A percentile compares a stretch with the other conserved stretches of the same genome.
phyloP scores from a whole-genome alignment of 2,888 invertebrate species.

The Parapristionchus giblindavisi region DNA sequence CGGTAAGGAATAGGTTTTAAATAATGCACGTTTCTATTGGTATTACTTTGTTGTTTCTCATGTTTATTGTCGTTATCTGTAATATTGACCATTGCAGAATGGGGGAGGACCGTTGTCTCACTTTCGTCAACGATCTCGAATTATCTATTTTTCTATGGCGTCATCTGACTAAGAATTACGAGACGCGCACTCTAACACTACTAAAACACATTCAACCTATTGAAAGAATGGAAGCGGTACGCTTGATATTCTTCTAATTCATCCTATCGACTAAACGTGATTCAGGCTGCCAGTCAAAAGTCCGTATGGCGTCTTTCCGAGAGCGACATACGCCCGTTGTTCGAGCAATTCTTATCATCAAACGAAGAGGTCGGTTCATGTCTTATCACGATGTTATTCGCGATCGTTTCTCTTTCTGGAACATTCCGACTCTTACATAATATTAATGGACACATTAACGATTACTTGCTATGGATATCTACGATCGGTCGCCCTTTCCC shows the following conservation, averaged over 20 bases:
- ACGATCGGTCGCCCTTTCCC: background rate
- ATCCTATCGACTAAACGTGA: background rate
- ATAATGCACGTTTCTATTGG: background rate
- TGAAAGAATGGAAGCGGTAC: slow-evolving; percentile 25
- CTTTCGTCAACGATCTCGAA: slow-evolving; percentile 24
- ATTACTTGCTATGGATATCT: background rate
- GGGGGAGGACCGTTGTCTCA: background rate
- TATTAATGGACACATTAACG: no score
- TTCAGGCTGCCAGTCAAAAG: slow-evolving; percentile 23
- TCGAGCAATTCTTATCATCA: slow-evolving; percentile 4
- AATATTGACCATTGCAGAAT: no score
- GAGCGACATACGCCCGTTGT: background rate
- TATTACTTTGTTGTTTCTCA: background rate
- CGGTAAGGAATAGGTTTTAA: no score
- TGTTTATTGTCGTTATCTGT: no score
- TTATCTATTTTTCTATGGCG: slow-evolving; percentile 26
- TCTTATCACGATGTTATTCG: background rate
- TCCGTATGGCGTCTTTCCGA: slow-evolving; percentile 31
- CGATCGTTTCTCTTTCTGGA: background rate
- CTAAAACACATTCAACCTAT: slow-evolving; percentile 24
- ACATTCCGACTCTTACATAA: no score
- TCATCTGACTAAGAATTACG: slow-evolving; percentile 23
- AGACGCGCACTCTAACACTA: slow-evolving; percentile 27
- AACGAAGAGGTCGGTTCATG: background rate
- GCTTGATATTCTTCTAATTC: no score